These are phyloP conservation scores for Danionella dracula DNA, from an alignment of 2,797 vertebrate species.

Conservation along the genomic window DNA sequence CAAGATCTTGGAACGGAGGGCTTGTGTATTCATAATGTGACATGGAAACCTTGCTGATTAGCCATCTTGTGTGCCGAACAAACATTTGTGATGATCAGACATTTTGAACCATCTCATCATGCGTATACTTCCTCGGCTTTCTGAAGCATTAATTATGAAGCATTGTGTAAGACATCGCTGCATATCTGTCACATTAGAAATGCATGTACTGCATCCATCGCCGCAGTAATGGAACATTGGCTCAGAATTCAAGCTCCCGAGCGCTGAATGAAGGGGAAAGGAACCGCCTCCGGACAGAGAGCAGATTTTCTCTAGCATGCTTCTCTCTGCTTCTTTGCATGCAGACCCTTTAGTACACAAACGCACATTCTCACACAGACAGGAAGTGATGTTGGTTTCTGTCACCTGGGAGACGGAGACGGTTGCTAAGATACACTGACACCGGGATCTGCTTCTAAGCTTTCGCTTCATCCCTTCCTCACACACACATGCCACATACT, in stretches of 20 bases:
- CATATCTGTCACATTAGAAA: constrained; percentile 27
- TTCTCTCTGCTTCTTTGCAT: neutral
- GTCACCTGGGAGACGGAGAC: constrained; percentile 74
- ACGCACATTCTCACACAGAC: constrained; percentile 53
- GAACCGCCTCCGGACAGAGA: constrained; percentile 1
- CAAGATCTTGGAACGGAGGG: neutral
- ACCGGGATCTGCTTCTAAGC: constrained; percentile 71
- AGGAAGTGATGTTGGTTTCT: constrained; percentile 74
- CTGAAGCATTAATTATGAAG: constrained; percentile 13
- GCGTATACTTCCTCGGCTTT: neutral
- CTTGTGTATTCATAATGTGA: neutral
- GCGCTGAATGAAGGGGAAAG: neutral
- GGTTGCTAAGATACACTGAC: constrained; percentile 77
- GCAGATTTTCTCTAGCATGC: neutral
- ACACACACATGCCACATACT: constrained; percentile 29
- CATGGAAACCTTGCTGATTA: neutral
- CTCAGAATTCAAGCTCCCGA: neutral
- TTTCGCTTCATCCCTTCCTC: constrained; percentile 37
- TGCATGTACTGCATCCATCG: neutral
- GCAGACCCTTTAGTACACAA: constrained; percentile 35
- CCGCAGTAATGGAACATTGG: constrained; percentile 1
- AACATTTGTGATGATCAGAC: neutral
- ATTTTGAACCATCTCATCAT: neutral
- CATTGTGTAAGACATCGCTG: neutral
- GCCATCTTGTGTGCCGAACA: neutral